Conservation (phyloP, 2,888 invertebrate genomes). For the Callyntrura sp. region DNA sequence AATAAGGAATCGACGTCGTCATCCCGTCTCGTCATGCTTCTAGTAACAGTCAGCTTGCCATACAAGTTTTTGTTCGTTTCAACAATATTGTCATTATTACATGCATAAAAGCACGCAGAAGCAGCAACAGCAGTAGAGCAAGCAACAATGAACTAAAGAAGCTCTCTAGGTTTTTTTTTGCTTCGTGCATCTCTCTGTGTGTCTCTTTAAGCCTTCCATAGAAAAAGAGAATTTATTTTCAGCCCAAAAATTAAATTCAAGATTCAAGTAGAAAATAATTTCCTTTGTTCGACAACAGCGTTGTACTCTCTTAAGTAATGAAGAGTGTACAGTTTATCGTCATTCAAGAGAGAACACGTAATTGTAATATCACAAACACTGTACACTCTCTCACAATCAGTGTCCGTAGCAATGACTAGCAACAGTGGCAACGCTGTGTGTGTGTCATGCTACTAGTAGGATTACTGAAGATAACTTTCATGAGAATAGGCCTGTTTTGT, state of each 20-base stretch:
- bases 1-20: background rate
- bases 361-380: background rate
- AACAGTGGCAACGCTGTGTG: background rate
- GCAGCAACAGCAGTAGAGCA: background rate
- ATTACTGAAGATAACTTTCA: background rate
- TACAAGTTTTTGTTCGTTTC: background rate
- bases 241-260: constrained; percentile 7
- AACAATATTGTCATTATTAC: constrained; percentile 18
- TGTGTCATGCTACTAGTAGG: background rate
- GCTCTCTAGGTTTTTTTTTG: constrained; percentile 9
- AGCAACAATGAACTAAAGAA: background rate
- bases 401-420: too few species aligned
- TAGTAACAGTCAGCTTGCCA: background rate
- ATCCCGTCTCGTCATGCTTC: too few species aligned
- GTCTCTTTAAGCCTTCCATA: too few species aligned
- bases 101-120: background rate
- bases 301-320: too few species aligned
- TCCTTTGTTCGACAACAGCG: background rate
- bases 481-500: background rate
- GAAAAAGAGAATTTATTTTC: too few species aligned
- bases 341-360: background rate
- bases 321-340: background rate
- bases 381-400: too few species aligned
- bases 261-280: background rate
- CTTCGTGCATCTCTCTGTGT: background rate